Conservation (phyloP, 2,797 vertebrate species). For the Alauda arvensis region DNA sequence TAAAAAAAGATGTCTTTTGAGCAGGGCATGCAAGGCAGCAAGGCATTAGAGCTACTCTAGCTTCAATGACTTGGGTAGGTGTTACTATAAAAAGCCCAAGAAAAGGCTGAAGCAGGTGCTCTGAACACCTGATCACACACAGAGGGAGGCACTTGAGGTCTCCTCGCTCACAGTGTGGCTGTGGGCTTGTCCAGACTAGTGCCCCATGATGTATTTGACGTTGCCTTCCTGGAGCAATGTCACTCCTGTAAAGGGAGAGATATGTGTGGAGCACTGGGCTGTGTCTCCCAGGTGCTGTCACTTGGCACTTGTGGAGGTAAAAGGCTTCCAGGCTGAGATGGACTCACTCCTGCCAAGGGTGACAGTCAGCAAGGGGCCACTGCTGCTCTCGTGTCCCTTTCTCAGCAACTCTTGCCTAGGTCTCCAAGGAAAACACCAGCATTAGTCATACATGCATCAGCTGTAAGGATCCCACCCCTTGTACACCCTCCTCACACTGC, state of each 20-base stretch:
- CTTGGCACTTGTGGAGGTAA: neutral
- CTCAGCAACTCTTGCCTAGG: neutral
- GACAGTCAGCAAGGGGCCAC: neutral
- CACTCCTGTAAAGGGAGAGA: neutral
- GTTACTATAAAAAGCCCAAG: neutral
- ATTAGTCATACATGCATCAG: slow-evolving; percentile 41
- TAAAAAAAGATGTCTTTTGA: neutral
- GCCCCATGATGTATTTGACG: neutral
- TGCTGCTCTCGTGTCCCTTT: neutral
- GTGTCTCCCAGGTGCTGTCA: neutral
- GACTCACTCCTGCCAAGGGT: neutral
- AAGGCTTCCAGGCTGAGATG: neutral
- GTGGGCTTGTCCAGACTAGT: neutral
- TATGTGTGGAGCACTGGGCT: neutral
- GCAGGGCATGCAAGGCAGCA: neutral
- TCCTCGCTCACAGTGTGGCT: neutral
- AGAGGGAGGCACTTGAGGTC: neutral
- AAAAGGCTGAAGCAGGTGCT: neutral
- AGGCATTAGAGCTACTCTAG: neutral
- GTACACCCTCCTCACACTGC: slow-evolving; percentile 18
- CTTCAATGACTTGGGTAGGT: neutral
- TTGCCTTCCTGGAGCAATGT: neutral
- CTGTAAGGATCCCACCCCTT: slow-evolving; percentile 2
- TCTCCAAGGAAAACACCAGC: neutral
- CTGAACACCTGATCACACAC: neutral